phyloP scores from a whole-genome alignment of 2,888 invertebrate genomes.

The Chironomus riparius region DNA sequence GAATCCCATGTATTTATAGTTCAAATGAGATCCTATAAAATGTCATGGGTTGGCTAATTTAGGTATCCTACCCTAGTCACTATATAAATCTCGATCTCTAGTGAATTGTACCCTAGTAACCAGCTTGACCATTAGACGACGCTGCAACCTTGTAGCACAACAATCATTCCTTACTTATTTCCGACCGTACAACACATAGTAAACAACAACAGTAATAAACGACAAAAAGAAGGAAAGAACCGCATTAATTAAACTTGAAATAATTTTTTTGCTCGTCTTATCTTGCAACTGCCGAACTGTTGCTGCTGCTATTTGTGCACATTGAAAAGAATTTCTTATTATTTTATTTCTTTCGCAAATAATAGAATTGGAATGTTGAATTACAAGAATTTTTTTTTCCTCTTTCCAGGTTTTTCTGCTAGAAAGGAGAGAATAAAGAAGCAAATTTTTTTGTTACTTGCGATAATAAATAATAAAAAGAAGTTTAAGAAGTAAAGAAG shows the following conservation, averaged over 20 bases:
- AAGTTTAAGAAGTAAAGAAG: neutral
- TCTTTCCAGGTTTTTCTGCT: neutral
- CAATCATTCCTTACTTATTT: neutral
- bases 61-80: too few relatives aligned
- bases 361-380: neutral
- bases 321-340: neutral
- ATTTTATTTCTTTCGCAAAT: neutral
- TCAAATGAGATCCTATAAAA: too few relatives aligned
- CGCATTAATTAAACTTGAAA: constrained; percentile 22
- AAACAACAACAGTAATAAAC: neutral
- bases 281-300: constrained; percentile 13
- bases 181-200: neutral
- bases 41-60: too few relatives aligned
- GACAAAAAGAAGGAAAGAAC: neutral
- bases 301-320: neutral
- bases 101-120: too few relatives aligned
- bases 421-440: neutral
- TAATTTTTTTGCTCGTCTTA: neutral
- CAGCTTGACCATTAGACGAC: too few relatives aligned
- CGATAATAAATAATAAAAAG: too few relatives aligned
- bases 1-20: too few relatives aligned
- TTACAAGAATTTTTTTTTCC: neutral
- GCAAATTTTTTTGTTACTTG: neutral
- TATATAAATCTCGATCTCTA: too few relatives aligned
- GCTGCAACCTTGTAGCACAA: too few relatives aligned